Evolutionary conservation across 2,113 vertebrate genomes (phyloP).

Genomic region (Aix galericulata): DNA sequence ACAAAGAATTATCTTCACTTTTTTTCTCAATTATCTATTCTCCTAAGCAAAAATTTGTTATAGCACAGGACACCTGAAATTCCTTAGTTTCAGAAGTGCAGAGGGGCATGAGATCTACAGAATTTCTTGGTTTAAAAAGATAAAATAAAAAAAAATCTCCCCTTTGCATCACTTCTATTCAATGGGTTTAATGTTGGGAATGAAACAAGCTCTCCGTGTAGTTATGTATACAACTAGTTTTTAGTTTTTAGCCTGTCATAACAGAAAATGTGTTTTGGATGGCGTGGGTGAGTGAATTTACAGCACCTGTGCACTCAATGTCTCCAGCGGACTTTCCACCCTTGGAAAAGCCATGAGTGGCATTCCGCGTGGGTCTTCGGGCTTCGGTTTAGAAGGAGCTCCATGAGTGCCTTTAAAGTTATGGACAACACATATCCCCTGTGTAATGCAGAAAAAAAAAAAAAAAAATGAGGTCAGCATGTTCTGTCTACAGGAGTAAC

Average conservation of each 20-base stretch:
- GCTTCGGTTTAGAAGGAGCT: slow-evolving; percentile 86
- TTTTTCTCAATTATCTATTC: background rate
- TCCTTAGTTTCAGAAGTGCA: background rate
- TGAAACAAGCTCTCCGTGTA: background rate
- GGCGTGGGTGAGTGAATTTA: background rate
- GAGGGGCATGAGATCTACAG: background rate
- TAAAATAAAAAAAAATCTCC: background rate
- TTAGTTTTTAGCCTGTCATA: background rate
- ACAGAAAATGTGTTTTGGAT: background rate
- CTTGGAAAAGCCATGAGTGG: slow-evolving; percentile 97
- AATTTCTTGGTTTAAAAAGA: background rate
- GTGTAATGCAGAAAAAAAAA: background rate
- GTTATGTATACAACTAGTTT: background rate
- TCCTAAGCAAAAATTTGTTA: background rate
- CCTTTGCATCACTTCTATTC: background rate
- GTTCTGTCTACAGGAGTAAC: background rate
- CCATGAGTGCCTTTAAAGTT: slow-evolving; percentile 93
- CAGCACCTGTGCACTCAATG: slow-evolving; percentile 95
- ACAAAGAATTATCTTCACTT: background rate
- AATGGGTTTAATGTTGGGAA: background rate
- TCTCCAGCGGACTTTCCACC: slow-evolving; percentile 96
- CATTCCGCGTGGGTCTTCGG: slow-evolving; percentile 90
- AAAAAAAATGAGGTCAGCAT: background rate
- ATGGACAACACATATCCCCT: slow-evolving; percentile 97
- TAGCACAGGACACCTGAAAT: background rate